Percentiles rank a stretch among this genome's conserved stretches.
Conservation (phyloP, 2,888 invertebrate genomes). For the Liposcelis brunnea region DNA sequence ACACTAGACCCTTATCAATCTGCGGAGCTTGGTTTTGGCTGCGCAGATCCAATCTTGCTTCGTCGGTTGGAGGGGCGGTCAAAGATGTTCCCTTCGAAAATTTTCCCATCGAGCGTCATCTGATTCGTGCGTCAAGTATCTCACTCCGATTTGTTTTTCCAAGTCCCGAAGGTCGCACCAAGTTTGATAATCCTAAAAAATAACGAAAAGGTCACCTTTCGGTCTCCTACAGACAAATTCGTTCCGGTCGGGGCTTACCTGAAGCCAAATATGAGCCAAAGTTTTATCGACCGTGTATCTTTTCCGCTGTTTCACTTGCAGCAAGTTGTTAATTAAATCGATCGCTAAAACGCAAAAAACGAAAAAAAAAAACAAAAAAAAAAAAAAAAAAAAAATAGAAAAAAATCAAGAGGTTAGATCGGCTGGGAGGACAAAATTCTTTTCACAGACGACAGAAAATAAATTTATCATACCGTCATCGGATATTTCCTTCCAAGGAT, state of each 20-base stretch:
- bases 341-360: constrained; percentile 52
- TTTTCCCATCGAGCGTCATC: constrained; percentile 82
- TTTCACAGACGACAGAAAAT: no score
- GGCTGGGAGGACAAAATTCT: no score
- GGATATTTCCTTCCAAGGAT: constrained; percentile 95
- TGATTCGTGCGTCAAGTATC: constrained; percentile 81
- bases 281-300: constrained; percentile 94
- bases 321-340: constrained; percentile 90
- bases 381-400: no score
- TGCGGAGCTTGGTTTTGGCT: neutral
- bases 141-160: constrained; percentile 50
- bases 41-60: neutral
- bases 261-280: constrained; percentile 86
- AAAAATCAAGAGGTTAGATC: no score
- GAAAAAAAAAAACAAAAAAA: neutral
- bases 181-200: constrained; percentile 80
- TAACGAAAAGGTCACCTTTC: no score
- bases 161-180: constrained; percentile 87
- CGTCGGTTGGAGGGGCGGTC: neutral
- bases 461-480: constrained; percentile 75
- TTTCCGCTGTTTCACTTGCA: constrained; percentile 93
- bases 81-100: constrained; percentile 25
- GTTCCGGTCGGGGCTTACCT: constrained; percentile 41
- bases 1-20: neutral
- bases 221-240: neutral